phyloP scores from a whole-genome alignment of 2,888 invertebrate species.

The Bursaphelenchus okinawaensis region DNA sequence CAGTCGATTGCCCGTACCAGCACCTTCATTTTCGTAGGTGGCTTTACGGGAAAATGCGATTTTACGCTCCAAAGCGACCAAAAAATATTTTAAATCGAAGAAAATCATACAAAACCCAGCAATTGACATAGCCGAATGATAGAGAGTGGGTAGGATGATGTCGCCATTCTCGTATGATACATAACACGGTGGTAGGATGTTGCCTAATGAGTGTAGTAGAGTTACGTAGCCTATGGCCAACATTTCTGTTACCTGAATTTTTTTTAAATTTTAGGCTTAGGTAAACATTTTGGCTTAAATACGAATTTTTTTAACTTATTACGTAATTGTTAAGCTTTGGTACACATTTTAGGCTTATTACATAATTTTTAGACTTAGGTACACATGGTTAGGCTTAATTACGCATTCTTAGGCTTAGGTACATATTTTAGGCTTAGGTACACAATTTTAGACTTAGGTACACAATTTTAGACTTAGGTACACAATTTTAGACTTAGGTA shows the following conservation, averaged over 20 bases:
- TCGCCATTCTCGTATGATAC: not conserved
- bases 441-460: too few relatives aligned
- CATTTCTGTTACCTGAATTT: not conserved
- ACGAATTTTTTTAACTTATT: too few relatives aligned
- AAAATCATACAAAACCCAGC: not conserved
- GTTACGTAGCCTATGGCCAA: not conserved
- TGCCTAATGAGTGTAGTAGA: not conserved
- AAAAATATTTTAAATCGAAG: not conserved
- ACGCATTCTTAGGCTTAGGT: too few relatives aligned
- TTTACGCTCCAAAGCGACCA: not conserved
- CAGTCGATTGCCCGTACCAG: not conserved
- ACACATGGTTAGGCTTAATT: too few relatives aligned
- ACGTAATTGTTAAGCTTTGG: too few relatives aligned
- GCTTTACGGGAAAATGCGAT: not conserved
- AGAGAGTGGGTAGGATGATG: not conserved
- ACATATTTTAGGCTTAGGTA: too few relatives aligned
- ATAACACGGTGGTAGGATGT: not conserved
- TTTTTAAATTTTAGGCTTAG: too few relatives aligned
- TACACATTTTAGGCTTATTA: too few relatives aligned
- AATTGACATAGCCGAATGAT: not conserved
- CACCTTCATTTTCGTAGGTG: not conserved
- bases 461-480: too few relatives aligned
- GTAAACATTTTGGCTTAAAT: too few relatives aligned
- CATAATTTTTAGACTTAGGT: too few relatives aligned
- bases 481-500: too few relatives aligned